A percentile compares a stretch with the other conserved stretches of the same genome.
phyloP scores from a whole-genome alignment of 2,888 invertebrate genomes.

The Nezara viridula region DNA sequence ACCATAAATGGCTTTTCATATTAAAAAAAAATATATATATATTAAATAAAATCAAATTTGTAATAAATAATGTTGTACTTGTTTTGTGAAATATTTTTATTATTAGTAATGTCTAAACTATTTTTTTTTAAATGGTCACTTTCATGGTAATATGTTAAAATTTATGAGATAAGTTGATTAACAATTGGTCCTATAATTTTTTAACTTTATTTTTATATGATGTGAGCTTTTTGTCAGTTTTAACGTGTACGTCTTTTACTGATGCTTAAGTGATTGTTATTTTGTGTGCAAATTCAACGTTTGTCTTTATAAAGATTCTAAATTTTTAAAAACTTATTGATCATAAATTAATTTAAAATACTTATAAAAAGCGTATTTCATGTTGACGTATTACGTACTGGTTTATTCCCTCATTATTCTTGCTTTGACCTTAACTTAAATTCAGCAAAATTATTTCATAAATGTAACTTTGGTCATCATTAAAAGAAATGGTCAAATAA shows the following conservation, averaged over 20 bases:
- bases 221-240: constrained; percentile 9
- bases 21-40: neutral
- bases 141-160: neutral
- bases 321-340: neutral
- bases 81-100: neutral
- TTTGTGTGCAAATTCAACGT: constrained; percentile 6
- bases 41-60: neutral
- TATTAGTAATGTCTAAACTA: neutral
- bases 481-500: no score
- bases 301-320: neutral
- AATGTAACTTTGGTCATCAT: neutral
- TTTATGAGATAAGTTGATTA: neutral
- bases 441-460: neutral
- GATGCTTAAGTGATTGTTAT: constrained; percentile 16
- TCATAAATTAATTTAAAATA: no score
- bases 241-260: neutral
- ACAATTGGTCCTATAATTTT: neutral
- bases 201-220: neutral
- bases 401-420: neutral
- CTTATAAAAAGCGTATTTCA: neutral
- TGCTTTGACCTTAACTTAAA: neutral
- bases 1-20: neutral
- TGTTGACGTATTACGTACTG: neutral
- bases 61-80: neutral
- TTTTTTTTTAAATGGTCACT: neutral